Evolutionary conservation across 2,797 vertebrate genomes (phyloP), one percentile per base, ranked within the genome.

Genomic region (Parauchenoglanis ngamensis): DNA sequence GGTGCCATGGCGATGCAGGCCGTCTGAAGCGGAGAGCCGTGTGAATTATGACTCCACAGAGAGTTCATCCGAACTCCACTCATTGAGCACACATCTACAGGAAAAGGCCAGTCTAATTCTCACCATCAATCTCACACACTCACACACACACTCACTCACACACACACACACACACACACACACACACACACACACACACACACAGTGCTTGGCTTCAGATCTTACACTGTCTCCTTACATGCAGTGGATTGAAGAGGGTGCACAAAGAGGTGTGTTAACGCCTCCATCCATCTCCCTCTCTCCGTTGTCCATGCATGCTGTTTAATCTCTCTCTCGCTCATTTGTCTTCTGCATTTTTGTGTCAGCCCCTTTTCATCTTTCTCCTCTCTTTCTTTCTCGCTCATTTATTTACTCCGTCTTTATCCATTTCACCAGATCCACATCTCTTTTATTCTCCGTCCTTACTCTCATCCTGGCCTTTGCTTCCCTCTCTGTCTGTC

Each of bases 71-170:
- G 44, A 75, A 70, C n/a, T 79, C 6, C 19, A 23, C 72, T 83
- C 83, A 67, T 57, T 88, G 46, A 56, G 61, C 7, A 72, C 49
- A 87, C 76, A 68, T 63, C 49, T 21, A 76, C 80, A 84, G 88
- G 84, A 89, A 89, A 88, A 86, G 76, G 49, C 72, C 80, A 67
- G 78, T 75, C 72, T 86, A 87, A 89, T 84, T 80, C 73, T 78
- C 75, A 81, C 82, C 52, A 52, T 81, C 82, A 73, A 23, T 73
- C 65, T 83, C 35, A 46, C 75, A 44, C 84, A 17, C 8, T 21
- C 44, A 17, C 23, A 17, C 31, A 72, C 17, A 79, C 12, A 56
- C 25, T n/a, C 25, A 70, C 68, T 40, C 67, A 70, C 70, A 73
- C 70, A 46, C 70, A 73, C 21, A 73, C 59, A 49, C 25, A 73